Base-by-base conservation (phyloP, 2,113 vertebrate genomes). In the Psettodes erumei region DNA sequence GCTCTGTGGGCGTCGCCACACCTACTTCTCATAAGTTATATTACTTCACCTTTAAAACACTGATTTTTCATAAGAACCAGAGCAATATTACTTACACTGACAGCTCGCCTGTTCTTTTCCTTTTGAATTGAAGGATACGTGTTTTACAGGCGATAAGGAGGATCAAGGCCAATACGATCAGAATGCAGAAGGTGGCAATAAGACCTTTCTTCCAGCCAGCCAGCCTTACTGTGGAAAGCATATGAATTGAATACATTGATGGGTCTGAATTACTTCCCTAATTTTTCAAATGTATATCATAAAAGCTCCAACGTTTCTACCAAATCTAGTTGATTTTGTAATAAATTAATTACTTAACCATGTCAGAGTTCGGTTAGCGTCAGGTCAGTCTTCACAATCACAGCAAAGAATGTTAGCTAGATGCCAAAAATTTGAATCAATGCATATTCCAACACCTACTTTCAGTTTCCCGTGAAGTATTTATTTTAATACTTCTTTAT, bases 191-290 rank as follows among this genome's bases (percentile, higher is more conserved):
- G 21, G 76, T 21, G 1, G 54, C 89, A 1, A 93, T 92, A 3
- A 93, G 60, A 25, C 71, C 83, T 82, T 91, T 92, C 81, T 94
- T 95, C 94, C 94, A 95, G 5, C 35, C 50, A 1, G 93, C 93
- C 71, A 91, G 18, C 43, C 82, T 93, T 72, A 94, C 94, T 95
- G 86, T 33, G 65, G 42, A 89, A 50, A 3, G 86, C 5, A 86
- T 55, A 40, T 6, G 12, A 77, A 48, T 45, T 11, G 58, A 30
- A 60, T 18, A 19, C 8, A 45, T 2, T 0, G 3, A 65, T 12
- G 9, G 9, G 3, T 64, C 11, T 18, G 16, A 43, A 30, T 61
- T 47, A 58, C n/a, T n/a, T n/a, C n/a, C n/a, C n/a, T n/a, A n/a
- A n/a, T n/a, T n/a, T n/a, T n/a, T n/a, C n/a, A n/a, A n/a, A n/a